phyloP scores from a whole-genome alignment of 35 echinoderm and acorn worm genomes.

The Stichopus chloronotus region DNA sequence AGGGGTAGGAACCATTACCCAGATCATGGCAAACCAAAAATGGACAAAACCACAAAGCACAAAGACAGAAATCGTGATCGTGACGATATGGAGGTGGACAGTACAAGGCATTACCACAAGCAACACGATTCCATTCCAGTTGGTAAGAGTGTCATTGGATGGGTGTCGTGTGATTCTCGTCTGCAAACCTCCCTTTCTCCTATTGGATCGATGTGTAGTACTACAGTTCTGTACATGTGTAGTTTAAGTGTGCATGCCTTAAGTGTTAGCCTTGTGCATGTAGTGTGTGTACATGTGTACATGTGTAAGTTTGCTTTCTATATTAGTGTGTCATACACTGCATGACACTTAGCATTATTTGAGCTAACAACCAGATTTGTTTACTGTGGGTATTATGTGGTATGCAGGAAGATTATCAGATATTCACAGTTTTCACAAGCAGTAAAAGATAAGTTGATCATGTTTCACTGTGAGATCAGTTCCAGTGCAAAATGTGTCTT shows the following conservation, averaged over 20 bases:
- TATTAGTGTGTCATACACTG: too few relatives aligned
- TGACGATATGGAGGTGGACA: neutral
- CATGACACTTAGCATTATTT: too few relatives aligned
- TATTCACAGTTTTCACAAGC: too few relatives aligned
- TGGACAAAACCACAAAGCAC: neutral
- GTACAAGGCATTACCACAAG: neutral
- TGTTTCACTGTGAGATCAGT: too few relatives aligned
- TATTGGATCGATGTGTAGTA: neutral
- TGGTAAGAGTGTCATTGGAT: constrained; percentile 20
- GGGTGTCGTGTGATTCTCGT: neutral
- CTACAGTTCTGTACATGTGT: neutral
- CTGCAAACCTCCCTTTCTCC: neutral
- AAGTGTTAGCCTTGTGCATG: too few relatives aligned
- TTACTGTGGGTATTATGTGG: too few relatives aligned
- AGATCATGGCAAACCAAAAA: neutral
- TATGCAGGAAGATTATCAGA: too few relatives aligned
- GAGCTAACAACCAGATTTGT: too few relatives aligned
- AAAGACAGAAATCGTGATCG: constrained; percentile 13
- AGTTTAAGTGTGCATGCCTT: neutral
- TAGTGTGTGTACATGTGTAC: too few relatives aligned
- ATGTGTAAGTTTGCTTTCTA: too few relatives aligned
- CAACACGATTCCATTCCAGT: neutral
- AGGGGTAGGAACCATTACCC: constrained; percentile 26
- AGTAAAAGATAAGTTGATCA: too few relatives aligned
- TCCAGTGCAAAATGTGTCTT: too few relatives aligned